Evolutionary conservation across 30 jellyfish, hydroid and myxozoan genomes (phyloP), one percentile per base, ranked within the genome.

Genomic region (Pelagia noctiluca): DNA sequence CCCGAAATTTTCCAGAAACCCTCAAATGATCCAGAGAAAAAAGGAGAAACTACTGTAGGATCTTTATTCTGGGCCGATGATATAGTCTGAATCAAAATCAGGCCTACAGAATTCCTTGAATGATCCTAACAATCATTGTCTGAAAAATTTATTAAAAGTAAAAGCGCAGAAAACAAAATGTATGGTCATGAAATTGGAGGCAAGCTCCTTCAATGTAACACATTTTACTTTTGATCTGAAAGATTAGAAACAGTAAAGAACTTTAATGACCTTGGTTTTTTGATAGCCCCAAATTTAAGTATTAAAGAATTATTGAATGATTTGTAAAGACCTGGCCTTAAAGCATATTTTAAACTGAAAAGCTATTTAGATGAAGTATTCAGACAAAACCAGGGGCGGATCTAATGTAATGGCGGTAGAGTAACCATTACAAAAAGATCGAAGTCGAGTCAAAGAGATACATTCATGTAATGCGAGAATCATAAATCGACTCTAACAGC

Each of bases 341-440:
- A 66, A 66, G 79, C 79, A 66, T 66, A 66, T 32, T 66, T 66
- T 25, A 66, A 66, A 33, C 52, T 66, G 32, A 66, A 30, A 66
- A 66, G 54, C 21, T 66, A 57, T 66, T 66, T 66, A 66, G 79
- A 33, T 25, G 79, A 66, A 29, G 30, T 54, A 25, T 25, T 54
- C 22, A 10, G 32, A 5, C 10, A 25, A 4, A 21, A n/a, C n/a
- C n/a, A n/a, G n/a, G n/a, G n/a, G n/a, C n/a, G n/a, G n/a, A n/a
- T n/a, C n/a, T n/a, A n/a, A n/a, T n/a, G n/a, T n/a, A n/a, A n/a
- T n/a, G n/a, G n/a, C n/a, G n/a, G n/a, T n/a, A n/a, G n/a, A n/a
- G n/a, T n/a, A n/a, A n/a, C n/a, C n/a, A n/a, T n/a, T n/a, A n/a
- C n/a, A n/a, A n/a, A n/a, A n/a, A n/a, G n/a, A n/a, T n/a, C n/a